Conservation (phyloP, 1,140 invertebrate genomes). For the Drosophila santomea region DNA sequence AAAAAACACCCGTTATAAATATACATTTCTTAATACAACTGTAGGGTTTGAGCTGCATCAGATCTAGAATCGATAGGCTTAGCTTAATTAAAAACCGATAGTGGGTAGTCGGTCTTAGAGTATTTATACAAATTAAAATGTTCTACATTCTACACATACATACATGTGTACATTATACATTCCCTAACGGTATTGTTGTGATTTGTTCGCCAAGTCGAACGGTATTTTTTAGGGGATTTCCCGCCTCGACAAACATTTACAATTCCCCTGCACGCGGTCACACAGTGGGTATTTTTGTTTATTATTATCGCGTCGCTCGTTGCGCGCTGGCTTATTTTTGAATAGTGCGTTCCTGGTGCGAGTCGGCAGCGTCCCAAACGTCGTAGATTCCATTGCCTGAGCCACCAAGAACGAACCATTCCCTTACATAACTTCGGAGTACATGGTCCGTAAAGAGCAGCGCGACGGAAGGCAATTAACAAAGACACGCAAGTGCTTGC, state of each 20-base stretch:
- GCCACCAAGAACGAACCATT: neutral
- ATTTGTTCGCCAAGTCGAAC: no score
- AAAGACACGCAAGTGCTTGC: slow-evolving; percentile 29
- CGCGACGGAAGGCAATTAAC: slow-evolving; percentile 5
- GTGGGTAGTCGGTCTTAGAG: no score
- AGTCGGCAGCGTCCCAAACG: slow-evolving; percentile 12
- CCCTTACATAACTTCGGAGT: slow-evolving; percentile 26
- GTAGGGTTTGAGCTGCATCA: no score
- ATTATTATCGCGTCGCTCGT: slow-evolving; percentile 13
- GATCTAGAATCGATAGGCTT: no score
- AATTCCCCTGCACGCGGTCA: neutral
- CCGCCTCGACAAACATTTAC: neutral
- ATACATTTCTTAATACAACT: no score
- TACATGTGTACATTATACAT: no score
- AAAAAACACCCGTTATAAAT: no score
- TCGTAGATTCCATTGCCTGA: neutral
- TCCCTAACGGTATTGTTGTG: no score
- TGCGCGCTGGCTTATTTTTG: slow-evolving; percentile 25
- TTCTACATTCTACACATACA: no score
- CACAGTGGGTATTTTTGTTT: slow-evolving; percentile 23
- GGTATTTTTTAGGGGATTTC: slow-evolving; percentile 1
- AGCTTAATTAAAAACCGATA: no score
- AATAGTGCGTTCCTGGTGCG: slow-evolving; percentile 8
- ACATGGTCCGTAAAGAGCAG: neutral
- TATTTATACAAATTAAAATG: no score